Conservation (phyloP, 2,797 vertebrate species). For the Tenualosa thibaudeaui region DNA sequence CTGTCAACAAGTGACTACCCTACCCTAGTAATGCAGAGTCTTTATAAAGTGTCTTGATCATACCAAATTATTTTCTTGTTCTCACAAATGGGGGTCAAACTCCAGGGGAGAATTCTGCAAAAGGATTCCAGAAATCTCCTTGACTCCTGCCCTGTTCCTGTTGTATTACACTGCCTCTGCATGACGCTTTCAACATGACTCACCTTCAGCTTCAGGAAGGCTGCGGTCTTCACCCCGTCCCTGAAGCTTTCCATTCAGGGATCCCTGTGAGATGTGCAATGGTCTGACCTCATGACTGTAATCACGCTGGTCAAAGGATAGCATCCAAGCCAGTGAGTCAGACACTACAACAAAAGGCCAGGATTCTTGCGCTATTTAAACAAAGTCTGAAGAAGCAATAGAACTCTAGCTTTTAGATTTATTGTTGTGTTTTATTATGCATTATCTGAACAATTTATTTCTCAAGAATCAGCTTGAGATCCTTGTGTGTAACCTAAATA, state of each 20-base stretch:
- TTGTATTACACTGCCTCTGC: conserved; percentile 15
- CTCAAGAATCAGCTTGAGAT: too few relatives aligned
- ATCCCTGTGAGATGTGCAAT: conserved; percentile 42
- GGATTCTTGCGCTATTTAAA: conserved; percentile 27
- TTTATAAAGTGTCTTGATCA: not conserved
- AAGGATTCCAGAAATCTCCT: conserved; percentile 58
- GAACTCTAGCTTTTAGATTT: not conserved
- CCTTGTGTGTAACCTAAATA: too few relatives aligned
- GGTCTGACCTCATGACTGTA: conserved; percentile 42
- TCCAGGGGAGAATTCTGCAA: conserved; percentile 32
- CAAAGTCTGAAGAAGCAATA: not conserved
- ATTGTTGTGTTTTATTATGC: too few relatives aligned
- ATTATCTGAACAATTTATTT: too few relatives aligned
- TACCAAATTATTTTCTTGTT: not conserved
- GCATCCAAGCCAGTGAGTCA: conserved; percentile 41
- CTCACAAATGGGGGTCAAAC: conserved; percentile 16
- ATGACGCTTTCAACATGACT: conserved; percentile 51
- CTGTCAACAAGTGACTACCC: conserved; percentile 45
- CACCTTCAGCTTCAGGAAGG: conserved; percentile 43
- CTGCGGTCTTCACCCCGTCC: conserved; percentile 44
- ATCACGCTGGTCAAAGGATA: conserved; percentile 39
- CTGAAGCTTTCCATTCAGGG: conserved; percentile 46
- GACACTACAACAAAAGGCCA: conserved; percentile 25
- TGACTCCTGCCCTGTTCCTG: conserved; percentile 46
- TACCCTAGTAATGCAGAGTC: not conserved